Evolutionary conservation across 2,888 invertebrate genomes (phyloP).

Genomic region (Sesia apiformis): DNA sequence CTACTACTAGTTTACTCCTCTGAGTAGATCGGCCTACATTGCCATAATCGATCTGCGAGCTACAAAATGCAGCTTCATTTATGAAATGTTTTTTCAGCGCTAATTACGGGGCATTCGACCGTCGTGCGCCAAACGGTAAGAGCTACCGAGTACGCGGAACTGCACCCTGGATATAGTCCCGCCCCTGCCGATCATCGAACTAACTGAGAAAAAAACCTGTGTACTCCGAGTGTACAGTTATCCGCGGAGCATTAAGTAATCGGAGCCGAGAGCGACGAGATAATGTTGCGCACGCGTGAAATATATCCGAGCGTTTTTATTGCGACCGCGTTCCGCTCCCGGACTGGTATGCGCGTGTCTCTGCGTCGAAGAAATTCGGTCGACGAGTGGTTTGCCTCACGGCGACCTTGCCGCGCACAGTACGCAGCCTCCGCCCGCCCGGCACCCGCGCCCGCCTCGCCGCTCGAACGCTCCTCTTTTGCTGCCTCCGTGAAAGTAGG

Average conservation of each 20-base stretch:
- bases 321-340: conserved; percentile 15
- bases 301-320: conserved; percentile 64
- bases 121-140: no score
- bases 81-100: no score
- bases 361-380: conserved; percentile 64
- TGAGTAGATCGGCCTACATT: not conserved
- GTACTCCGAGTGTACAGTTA: conserved; percentile 67
- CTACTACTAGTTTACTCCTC: not conserved
- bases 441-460: conserved; percentile 11
- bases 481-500: conserved; percentile 64
- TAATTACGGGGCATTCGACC: no score
- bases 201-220: conserved; percentile 58
- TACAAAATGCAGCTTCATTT: no score
- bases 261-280: conserved; percentile 64
- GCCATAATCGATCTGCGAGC: no score
- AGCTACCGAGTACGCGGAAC: not conserved
- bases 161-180: conserved; percentile 4
- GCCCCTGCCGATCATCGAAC: conserved; percentile 59
- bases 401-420: conserved; percentile 58
- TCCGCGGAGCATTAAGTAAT: conserved; percentile 67
- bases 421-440: conserved; percentile 23
- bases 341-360: conserved; percentile 44
- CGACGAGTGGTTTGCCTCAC: conserved; percentile 71
- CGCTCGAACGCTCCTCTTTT: conserved; percentile 8
- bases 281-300: conserved; percentile 73